Base-by-base conservation (phyloP, 1,140 invertebrate genomes). In the Aphis craccivora region DNA sequence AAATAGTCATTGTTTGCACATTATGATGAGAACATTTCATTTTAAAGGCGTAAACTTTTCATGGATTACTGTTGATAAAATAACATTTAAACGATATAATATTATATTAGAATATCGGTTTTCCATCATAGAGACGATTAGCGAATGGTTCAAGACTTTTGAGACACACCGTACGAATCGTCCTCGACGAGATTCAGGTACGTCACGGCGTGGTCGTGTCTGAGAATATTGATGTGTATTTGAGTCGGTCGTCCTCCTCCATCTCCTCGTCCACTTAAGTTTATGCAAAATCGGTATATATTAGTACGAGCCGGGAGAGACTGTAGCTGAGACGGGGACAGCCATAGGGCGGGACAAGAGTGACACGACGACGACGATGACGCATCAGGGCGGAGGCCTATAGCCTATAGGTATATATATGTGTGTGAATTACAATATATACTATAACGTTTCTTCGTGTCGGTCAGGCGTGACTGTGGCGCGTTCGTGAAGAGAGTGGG, bases 381-480 rank as follows among this genome's bases (percentile, higher is more conserved):
- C 43, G 43, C 83, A 84, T 87, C 43, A 48, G 35, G 14, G 48
- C 30, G 87, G 20, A n/a, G 87, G 11, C 87, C 30, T 67, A 67
- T 22, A 37, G 22, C 67, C n/a, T 40, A 40, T 40, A n/a, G n/a
- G n/a, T n/a, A n/a, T 11, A 14, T 51, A 51, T 51, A 14, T 30
- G 4, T 30, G n/a, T 30, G n/a, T 14, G 30, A 2, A 60, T 67
- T n/a, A 25, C 9, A 40, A 3, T 86, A 45, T 86, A n/a, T 40
- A 40, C 14, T 30, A 6, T 25, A 45, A 48, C 18, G 37, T 91
- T 76, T 91, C 40, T 60, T 91, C 40, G 90, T 76, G 90, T 43
- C 60, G 43, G 40, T 60, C 90, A 91, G 55, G 90, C 90, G 90
- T 91, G 90, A 91, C 60, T 67, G 40, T 18, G 14, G 22, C n/a